Base-by-base conservation (phyloP, 53 echinoderm and acorn worm genomes). In the Luidia sarsii region DNA sequence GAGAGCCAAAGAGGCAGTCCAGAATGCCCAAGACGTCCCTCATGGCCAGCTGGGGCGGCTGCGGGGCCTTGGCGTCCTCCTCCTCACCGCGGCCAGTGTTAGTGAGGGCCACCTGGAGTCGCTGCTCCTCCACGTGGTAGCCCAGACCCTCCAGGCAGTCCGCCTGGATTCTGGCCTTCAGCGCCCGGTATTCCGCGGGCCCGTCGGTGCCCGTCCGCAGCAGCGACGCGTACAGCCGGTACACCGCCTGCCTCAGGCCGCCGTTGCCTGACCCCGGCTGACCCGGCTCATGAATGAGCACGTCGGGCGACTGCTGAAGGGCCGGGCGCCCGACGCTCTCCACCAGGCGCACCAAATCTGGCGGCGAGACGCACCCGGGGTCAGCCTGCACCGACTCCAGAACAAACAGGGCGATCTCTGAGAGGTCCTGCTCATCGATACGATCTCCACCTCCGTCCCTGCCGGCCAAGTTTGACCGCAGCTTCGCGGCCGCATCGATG, bases 41-140 rank as follows among this genome's bases (percentile, higher is more conserved):
- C 9, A 77, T 32, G 29, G 61, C 59, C 29, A 77, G 30, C 45
- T 30, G 31, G 2, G n/a, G 31, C 22, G 37, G 37, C 4, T 61
- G 33, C 25, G 11, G n/a, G 25, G 18, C 30, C 33, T 48, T 25
- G n/a, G n/a, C n/a, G n/a, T n/a, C n/a, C 13, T 20, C 37, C 2
- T 60, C 68, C 0, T 27, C 27, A 24, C 29, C 30, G 16, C 48
- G 59, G 27, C 48, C 77, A 7, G 38, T 20, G 1, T 19, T 28
- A 18, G 59, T 43, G 18, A 61, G 46, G 31, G 14, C 31, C 0
- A 77, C 61, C 20, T 55, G 45, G n/a, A 77, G 21, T 36, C 77
- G 59, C 46, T 77, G 77, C 38, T 77, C 77, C 48, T 77, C 77
- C 2, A 36, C 38, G 77, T 77, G 61, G 16, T 59, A 13, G 45